Conservation (phyloP, 2,113 vertebrate species). For the Actinemys pallida region DNA sequence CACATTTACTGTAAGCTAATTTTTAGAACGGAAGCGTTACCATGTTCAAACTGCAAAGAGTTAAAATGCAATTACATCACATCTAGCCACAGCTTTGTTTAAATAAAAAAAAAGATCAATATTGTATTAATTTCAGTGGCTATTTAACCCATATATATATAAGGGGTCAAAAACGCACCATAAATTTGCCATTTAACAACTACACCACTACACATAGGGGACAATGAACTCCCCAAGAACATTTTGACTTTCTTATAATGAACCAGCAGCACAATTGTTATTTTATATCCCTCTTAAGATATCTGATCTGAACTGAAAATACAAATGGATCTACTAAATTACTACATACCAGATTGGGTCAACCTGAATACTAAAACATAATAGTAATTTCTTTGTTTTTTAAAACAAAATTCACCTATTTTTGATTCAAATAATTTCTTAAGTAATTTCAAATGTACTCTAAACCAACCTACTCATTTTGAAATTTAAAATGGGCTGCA, state of each 20-base stretch:
- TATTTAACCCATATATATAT: not conserved
- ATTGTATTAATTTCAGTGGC: constrained; percentile 2
- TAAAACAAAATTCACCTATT: too few species aligned
- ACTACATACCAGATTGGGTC: not conserved
- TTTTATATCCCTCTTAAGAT: not conserved
- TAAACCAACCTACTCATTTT: not conserved
- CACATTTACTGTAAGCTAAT: not conserved
- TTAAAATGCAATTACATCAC: not conserved
- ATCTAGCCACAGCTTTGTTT: not conserved
- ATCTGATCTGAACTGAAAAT: not conserved
- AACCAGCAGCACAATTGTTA: not conserved
- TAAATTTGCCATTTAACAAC: rapidly evolving
- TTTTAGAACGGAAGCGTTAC: constrained; percentile 6
- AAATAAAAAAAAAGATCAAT: constrained; percentile 22
- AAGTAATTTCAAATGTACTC: not conserved
- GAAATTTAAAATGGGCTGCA: not conserved
- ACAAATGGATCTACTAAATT: not conserved
- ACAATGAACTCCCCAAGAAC: not conserved
- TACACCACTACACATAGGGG: not conserved
- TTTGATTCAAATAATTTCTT: not conserved
- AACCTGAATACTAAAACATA: not conserved
- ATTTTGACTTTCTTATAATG: not conserved
- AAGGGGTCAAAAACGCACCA: not conserved
- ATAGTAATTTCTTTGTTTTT: not conserved
- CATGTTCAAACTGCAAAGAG: not conserved